Evolutionary conservation across 2,888 invertebrate species (phyloP), one percentile per base, ranked within the genome.

Genomic region (Lamellibrachia columna): DNA sequence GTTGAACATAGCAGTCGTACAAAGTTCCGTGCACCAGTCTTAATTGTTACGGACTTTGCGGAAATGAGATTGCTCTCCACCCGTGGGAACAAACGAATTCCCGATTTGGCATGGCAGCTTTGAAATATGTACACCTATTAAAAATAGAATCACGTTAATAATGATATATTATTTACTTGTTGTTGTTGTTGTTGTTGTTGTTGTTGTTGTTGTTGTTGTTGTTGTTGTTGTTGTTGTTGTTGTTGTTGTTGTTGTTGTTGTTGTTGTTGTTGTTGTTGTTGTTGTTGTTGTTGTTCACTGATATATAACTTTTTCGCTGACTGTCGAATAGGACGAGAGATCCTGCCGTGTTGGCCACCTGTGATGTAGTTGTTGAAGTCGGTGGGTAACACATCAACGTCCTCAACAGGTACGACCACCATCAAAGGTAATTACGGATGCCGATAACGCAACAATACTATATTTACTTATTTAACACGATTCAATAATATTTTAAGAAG

Each of bases 321-420:
- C 0, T 11, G 22, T 75, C 22, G 22, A 75, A 75, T 75, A 22
- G 75, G 75, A 75, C 75, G 75, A 75, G 75, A 22, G 75, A 75
- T 15, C 75, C 96, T 4, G 95, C 95, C 60, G 93, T 97, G 94
- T 97, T 99, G 92, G 97, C 98, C 0, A 97, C 97, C 1, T 99
- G 99, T 97, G 98, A 99, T 95, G 98, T 99, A 94, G 98, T 99
- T 0, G 98, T 99, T 0, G 99, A 99, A 97, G 99, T 99, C 6
- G 99, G 99, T 3, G 98, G 98, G 0, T 97, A 97, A 40, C 99
- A 98, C 96, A 97, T 99, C 96, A 98, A 98, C 92, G 97, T 97
- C 0, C 97, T 96, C 93, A 97, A 98, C 93, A 97, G 98, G 93
- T 99, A 98, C 96, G 99, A 99, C 96, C 99, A 99, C 96, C 99